Evolutionary conservation across 2,113 vertebrate genomes (phyloP).

Genomic region (Malurus cyaneus): DNA sequence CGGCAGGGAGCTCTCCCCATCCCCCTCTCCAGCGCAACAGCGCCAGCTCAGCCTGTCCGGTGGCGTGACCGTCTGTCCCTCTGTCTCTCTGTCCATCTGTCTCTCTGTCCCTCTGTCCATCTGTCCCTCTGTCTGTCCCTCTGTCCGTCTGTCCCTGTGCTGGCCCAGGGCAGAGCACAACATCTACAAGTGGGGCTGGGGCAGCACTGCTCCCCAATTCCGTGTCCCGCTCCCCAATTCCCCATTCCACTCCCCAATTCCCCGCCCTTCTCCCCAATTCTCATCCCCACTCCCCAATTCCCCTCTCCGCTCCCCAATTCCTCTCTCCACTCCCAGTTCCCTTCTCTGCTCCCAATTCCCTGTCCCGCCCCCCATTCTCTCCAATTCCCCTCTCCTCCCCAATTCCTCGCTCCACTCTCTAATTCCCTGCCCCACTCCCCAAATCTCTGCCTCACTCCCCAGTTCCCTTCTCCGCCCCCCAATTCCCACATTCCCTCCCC

Average conservation of each 20-base stretch:
- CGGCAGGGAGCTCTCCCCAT: background rate
- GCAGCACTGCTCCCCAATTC: background rate
- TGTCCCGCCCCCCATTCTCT: too few relatives aligned
- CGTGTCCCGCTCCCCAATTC: fast-evolving
- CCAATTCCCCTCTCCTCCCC: fast-evolving
- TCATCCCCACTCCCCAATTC: background rate
- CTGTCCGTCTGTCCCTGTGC: too few relatives aligned
- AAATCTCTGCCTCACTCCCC: too few relatives aligned
- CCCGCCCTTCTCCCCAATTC: fast-evolving
- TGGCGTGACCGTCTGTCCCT: background rate
- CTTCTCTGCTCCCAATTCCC: too few relatives aligned
- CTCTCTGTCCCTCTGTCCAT: too few relatives aligned
- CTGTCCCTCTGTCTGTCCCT: too few relatives aligned
- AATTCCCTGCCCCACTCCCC: too few relatives aligned
- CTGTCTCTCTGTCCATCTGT: too few relatives aligned
- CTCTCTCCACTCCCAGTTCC: background rate
- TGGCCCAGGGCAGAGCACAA: background rate
- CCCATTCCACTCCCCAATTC: fast-evolving
- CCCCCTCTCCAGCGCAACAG: fast-evolving
- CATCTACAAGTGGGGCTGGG: background rate
- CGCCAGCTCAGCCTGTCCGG: fast-evolving
- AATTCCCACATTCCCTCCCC: too few relatives aligned
- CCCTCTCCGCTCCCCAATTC: fast-evolving
- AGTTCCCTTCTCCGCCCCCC: too few relatives aligned
- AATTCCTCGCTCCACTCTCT: background rate